Conservation (phyloP, 1,140 invertebrate genomes). For the Camponotus vicinus region DNA sequence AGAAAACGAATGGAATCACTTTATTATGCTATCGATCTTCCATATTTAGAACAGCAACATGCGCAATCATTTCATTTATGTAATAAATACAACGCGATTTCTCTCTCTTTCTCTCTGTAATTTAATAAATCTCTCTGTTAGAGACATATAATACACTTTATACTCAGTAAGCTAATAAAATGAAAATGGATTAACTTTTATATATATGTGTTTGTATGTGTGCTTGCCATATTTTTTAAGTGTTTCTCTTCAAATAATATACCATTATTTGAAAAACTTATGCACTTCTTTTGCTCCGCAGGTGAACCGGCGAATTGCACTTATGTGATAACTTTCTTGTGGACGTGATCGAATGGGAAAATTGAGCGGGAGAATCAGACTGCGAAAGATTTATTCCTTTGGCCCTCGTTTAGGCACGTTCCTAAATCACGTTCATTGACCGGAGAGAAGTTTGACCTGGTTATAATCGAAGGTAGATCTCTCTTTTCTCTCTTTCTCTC, state of each 20-base stretch:
- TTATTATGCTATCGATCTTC: slow-evolving; percentile 48
- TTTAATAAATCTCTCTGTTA: slow-evolving; percentile 14
- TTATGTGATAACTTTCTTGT: slow-evolving; percentile 39
- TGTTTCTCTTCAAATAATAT: not conserved
- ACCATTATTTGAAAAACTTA: not conserved
- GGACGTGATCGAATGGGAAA: slow-evolving; percentile 64
- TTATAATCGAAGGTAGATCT: slow-evolving; percentile 43
- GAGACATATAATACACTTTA: not conserved
- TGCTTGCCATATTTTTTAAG: not conserved
- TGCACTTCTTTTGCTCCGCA: slow-evolving; percentile 47
- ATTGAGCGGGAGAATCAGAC: slow-evolving; percentile 28
- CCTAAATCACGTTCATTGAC: slow-evolving; percentile 64
- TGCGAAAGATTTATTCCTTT: slow-evolving; percentile 39
- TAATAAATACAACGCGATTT: slow-evolving; percentile 22
- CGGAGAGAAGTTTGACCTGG: slow-evolving; percentile 60
- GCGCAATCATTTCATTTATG: not conserved
- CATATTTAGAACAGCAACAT: slow-evolving; percentile 24
- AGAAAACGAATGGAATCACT: slow-evolving; percentile 16
- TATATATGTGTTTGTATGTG: not conserved
- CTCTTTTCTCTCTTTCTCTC: not conserved
- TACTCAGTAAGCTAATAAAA: not conserved
- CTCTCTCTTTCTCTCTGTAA: not conserved
- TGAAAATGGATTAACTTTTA: not conserved
- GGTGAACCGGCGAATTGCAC: slow-evolving; percentile 45
- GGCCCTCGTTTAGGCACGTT: slow-evolving; percentile 41